Percentiles rank a stretch among this genome's conserved stretches.
These are phyloP conservation scores for Aulostomus chinensis DNA, from an alignment of 2,797 vertebrate species.

Conservation along the genomic window DNA sequence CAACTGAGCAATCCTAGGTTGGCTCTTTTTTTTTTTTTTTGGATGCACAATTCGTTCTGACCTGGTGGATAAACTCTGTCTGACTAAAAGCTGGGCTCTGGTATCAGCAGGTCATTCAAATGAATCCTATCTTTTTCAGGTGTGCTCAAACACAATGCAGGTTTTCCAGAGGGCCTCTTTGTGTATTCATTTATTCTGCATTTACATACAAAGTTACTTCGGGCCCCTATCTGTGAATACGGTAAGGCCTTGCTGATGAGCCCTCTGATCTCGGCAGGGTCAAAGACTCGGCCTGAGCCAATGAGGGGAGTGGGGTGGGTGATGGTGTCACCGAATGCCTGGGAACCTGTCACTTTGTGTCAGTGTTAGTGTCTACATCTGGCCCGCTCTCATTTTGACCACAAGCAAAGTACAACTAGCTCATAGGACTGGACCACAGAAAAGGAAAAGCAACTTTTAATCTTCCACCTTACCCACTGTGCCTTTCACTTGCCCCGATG, in stretches of 20 bases:
- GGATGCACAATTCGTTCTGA: background rate
- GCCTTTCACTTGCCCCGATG: conserved; percentile 17
- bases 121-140: conserved; percentile 60
- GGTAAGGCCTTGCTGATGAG: conserved; percentile 49
- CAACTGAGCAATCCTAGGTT: too few species aligned
- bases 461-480: conserved; percentile 46
- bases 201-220: conserved; percentile 55
- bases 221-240: conserved; percentile 49
- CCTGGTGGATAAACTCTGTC: conserved; percentile 28
- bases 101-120: conserved; percentile 44
- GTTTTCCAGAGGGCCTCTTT: conserved; percentile 47
- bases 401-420: conserved; percentile 60
- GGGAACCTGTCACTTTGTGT: conserved; percentile 82
- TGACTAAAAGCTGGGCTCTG: conserved; percentile 25
- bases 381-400: conserved; percentile 72
- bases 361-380: conserved; percentile 73
- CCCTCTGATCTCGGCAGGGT: conserved; percentile 66
- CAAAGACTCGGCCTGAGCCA: conserved; percentile 68
- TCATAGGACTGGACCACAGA: conserved; percentile 61
- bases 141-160: conserved; percentile 43
- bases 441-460: conserved; percentile 43
- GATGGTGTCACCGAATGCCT: conserved; percentile 77
- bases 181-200: conserved; percentile 68
- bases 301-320: conserved; percentile 46
- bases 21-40: too few species aligned